A percentile compares a stretch with the other conserved stretches of the same genome.
Conservation (phyloP, 2,113 vertebrate species). For the Marmota flaviventris region DNA sequence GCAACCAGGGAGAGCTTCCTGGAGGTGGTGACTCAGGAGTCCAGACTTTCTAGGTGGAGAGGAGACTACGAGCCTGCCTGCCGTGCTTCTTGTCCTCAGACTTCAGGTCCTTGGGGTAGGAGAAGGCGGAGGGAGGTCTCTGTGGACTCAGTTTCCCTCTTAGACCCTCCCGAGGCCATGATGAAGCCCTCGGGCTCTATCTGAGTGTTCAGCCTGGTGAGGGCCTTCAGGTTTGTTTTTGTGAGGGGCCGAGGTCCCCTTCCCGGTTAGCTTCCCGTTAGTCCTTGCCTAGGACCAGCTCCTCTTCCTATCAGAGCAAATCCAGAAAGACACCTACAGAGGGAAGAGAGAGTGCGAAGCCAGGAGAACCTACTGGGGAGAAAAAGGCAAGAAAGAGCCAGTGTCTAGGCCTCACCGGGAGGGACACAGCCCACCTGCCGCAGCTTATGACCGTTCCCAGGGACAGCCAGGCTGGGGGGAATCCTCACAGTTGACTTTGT, state of each 20-base stretch:
- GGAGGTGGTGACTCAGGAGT: constrained; percentile 3
- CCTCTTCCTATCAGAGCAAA: neutral
- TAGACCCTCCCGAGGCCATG: neutral
- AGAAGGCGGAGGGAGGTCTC: neutral
- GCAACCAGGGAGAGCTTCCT: constrained; percentile 11
- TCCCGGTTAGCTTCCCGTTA: neutral
- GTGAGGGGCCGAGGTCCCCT: neutral
- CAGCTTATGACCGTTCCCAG: neutral
- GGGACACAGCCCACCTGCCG: neutral
- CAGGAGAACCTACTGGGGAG: neutral
- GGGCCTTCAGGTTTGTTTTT: neutral
- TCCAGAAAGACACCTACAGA: neutral
- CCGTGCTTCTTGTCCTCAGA: neutral
- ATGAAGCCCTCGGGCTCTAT: neutral
- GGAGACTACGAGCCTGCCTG: neutral
- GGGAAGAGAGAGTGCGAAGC: neutral
- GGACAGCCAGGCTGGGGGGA: neutral
- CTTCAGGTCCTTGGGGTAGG: neutral
- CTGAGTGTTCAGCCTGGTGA: neutral
- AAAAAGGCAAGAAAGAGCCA: neutral
- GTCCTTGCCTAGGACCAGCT: neutral
- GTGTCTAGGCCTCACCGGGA: neutral
- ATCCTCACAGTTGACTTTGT: neutral
- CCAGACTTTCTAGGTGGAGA: neutral
- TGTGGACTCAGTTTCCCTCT: neutral